Conservation (phyloP, 2,113 vertebrate genomes). For the Laterallus jamaicensis region DNA sequence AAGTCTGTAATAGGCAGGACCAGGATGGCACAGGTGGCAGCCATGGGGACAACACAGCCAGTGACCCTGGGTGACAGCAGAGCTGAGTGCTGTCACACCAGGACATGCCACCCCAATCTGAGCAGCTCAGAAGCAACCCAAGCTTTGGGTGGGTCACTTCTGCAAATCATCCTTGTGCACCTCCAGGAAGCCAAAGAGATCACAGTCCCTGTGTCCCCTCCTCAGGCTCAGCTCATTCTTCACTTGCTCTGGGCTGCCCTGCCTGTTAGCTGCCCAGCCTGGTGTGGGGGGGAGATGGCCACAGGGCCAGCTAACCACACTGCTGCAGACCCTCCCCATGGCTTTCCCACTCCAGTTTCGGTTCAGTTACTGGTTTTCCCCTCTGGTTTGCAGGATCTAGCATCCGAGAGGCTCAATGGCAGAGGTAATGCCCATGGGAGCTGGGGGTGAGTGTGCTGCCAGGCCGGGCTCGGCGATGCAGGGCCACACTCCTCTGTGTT, state of each 20-base stretch:
- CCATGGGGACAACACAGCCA: rapidly evolving
- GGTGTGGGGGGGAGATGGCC: rapidly evolving
- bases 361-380: background rate
- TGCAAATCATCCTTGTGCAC: background rate
- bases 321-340: background rate
- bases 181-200: background rate
- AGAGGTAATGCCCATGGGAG: slow-evolving; percentile 45
- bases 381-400: slow-evolving; percentile 67
- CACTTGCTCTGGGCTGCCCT: background rate
- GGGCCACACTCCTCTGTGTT: background rate
- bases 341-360: background rate
- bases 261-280: rapidly evolving
- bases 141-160: background rate
- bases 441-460: background rate
- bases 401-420: slow-evolving; percentile 43
- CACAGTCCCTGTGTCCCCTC: background rate
- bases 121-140: background rate
- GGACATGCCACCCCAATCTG: background rate
- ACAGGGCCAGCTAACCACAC: rapidly evolving
- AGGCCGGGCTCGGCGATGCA: background rate
- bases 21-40: background rate
- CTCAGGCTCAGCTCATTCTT: background rate
- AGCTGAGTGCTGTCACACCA: background rate
- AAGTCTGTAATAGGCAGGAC: rapidly evolving
- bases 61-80: background rate